Evolutionary conservation across 1,140 invertebrate genomes (phyloP), one percentile per base, ranked within the genome.

Genomic region (Hycleus phaleratus): DNA sequence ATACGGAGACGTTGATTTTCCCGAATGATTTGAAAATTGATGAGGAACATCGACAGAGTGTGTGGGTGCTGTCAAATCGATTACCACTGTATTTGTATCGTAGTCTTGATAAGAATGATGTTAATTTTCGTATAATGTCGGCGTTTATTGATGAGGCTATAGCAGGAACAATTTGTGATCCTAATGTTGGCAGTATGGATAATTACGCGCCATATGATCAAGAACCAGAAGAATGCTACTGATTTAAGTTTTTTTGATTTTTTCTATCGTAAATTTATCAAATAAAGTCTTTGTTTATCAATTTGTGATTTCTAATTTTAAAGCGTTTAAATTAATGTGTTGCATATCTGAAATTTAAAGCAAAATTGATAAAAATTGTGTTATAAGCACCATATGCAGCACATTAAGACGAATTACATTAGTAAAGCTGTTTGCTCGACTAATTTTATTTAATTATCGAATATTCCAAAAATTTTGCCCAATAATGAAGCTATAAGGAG

Each of bases 21-120:
- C 87, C 88, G 0, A 90, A 91, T 64, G 88, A 91, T 64, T 71
- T 91, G 32, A 85, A 85, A 74, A 73, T 90, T 0, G 88, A 90
- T 63, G 78, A 83, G 39, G 85, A 85, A 45, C 65, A 74, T 1
- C 76, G 78, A 12, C 85, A 88, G 56, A 84, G 77, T 56, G 77
- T 90, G 3, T 91, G 87, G 88, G 73, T 89, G 0, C 76, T 91
- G 56, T 84, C 85, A 2, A 90, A 91, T 68, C 75, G 78, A 8
- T 67, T 91, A 45, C 87, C 87, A 2, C 81, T 84, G 70, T 91
- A 84, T 71, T 74, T 90, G 11, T 90, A 90, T 65, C 78, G 77
- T 1, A 76, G 78, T 3, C 70, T 89, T 38, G 77, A 88, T 62
- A 78, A 77, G 10, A 73, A 80, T 24, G 82, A 85, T 38, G 76